A percentile compares a stretch with the other conserved stretches of the same genome.
Conservation (phyloP, 2,888 invertebrate genomes). For the Prostheceraeus crozeri region DNA sequence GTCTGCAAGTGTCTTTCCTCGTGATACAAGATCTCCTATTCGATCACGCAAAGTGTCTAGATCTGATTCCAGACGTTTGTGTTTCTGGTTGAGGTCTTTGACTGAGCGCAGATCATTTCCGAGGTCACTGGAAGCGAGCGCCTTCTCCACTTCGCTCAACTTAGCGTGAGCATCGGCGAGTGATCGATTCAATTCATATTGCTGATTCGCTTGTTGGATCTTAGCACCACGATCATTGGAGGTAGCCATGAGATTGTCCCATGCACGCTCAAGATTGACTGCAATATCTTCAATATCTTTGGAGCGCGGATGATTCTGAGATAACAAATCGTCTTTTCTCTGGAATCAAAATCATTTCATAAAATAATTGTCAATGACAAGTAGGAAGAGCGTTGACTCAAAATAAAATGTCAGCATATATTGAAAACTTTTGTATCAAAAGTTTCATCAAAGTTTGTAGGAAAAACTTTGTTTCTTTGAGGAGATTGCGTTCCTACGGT, state of each 20-base stretch:
- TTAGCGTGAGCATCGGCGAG: conserved; percentile 79
- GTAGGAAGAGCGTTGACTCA: too few species aligned
- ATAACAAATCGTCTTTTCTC: conserved; percentile 64
- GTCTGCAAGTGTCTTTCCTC: conserved; percentile 76
- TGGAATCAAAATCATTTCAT: too few species aligned
- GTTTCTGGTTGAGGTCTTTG: conserved; percentile 78
- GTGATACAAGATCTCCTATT: conserved; percentile 68
- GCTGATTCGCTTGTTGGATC: conserved; percentile 70
- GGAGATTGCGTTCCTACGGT: too few species aligned
- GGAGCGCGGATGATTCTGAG: conserved; percentile 67
- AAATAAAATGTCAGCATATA: too few species aligned
- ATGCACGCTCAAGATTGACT: conserved; percentile 67
- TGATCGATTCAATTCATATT: conserved; percentile 63
- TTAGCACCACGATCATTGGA: conserved; percentile 67
- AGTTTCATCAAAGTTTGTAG: too few species aligned
- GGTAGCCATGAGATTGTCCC: conserved; percentile 68
- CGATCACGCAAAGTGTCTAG: conserved; percentile 73
- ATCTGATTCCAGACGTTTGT: conserved; percentile 78
- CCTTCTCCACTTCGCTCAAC: conserved; percentile 73
- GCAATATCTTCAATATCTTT: conserved; percentile 65
- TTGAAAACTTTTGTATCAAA: too few species aligned
- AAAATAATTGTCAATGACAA: too few species aligned
- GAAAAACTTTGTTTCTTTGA: too few species aligned
- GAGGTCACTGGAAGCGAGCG: conserved; percentile 68
- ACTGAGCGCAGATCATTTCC: conserved; percentile 83